These are phyloP conservation scores for Eupleurogrammus muticus DNA, from an alignment of 2,797 vertebrate genomes.

Conservation along the genomic window DNA sequence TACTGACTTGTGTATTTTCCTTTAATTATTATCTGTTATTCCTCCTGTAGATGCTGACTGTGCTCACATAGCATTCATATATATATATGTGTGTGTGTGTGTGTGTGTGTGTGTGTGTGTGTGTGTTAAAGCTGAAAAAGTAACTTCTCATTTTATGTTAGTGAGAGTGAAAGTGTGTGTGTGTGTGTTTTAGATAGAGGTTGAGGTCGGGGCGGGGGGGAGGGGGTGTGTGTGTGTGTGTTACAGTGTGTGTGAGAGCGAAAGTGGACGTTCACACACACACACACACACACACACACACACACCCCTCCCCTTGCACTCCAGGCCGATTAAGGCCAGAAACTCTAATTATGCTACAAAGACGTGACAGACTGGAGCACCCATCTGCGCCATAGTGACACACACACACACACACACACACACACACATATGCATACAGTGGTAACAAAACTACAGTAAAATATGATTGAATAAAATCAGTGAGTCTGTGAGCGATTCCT, in stretches of 20 bases:
- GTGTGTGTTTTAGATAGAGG: slow-evolving; percentile 24
- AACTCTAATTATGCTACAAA: slow-evolving; percentile 78
- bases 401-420: slow-evolving; percentile 21
- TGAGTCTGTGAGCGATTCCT: too few species aligned
- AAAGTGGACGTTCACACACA: slow-evolving; percentile 63
- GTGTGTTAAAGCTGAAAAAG: slow-evolving; percentile 45
- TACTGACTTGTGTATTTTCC: neutral
- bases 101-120: too few species aligned
- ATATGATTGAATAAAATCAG: slow-evolving; percentile 9
- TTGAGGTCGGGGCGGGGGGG: neutral
- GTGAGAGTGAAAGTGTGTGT: slow-evolving; percentile 3
- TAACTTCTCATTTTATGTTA: neutral
- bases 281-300: too few species aligned
- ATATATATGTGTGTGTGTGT: neutral
- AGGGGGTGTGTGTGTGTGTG: neutral
- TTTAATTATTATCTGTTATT: neutral
- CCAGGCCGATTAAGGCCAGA: slow-evolving; percentile 78
- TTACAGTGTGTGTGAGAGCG: slow-evolving; percentile 55
- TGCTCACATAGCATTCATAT: too few species aligned
- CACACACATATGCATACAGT: slow-evolving; percentile 25
- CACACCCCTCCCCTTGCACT: slow-evolving; percentile 36
- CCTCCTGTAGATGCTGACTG: neutral
- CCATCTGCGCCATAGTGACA: slow-evolving; percentile 76
- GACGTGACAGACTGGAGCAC: slow-evolving; percentile 77
- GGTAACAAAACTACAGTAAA: slow-evolving; percentile 22